These are phyloP conservation scores for Octomys mimax DNA, from an alignment of 2,797 vertebrate genomes.

Conservation along the genomic window DNA sequence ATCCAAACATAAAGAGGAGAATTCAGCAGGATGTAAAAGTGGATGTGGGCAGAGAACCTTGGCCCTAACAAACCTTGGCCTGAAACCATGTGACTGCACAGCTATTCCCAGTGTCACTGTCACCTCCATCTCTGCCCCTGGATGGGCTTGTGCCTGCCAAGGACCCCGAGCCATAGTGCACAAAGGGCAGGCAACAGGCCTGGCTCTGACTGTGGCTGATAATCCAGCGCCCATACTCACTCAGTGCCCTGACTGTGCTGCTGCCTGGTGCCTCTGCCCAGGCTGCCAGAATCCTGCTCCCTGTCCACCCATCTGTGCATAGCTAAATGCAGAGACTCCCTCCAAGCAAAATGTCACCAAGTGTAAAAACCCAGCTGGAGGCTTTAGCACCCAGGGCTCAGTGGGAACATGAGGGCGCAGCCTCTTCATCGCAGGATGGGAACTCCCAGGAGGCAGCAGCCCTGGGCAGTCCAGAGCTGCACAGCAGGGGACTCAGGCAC, in stretches of 20 bases:
- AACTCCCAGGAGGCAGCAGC: not conserved
- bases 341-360: not conserved
- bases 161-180: not conserved
- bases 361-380: not conserved
- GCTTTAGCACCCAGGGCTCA: not conserved
- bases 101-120: not conserved
- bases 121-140: fast-evolving
- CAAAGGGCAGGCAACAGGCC: not conserved
- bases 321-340: not conserved
- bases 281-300: not conserved
- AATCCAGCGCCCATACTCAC: too few species aligned
- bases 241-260: too few species aligned
- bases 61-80: constrained; percentile 12
- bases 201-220: not conserved
- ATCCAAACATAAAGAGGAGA: not conserved
- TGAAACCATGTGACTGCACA: fast-evolving
- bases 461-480: not conserved
- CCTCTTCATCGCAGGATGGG: not conserved
- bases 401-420: too few species aligned
- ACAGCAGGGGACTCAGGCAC: not conserved
- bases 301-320: fast-evolving
- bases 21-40: not conserved
- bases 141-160: too few species aligned
- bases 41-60: not conserved
- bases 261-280: not conserved